Base-by-base conservation (phyloP, 1,140 invertebrate species). In the Wiebesia pumilae region DNA sequence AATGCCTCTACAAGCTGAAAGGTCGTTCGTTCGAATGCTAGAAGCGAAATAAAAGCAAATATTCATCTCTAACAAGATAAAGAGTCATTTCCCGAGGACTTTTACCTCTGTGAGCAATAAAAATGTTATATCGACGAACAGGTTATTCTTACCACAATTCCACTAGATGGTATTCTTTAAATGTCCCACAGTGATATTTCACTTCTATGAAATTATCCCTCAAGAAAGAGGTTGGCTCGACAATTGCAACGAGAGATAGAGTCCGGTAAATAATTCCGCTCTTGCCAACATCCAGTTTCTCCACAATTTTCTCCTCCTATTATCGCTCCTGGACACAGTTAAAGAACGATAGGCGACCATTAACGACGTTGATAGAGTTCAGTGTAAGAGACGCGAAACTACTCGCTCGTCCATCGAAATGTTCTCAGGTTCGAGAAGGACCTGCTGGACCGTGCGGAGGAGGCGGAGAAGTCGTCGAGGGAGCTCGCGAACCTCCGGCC, bases 341-440 rank as follows among this genome's bases (percentile, higher is more conserved):
- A 47, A 47, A 47, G 14, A 47, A 47, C n/a, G n/a, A n/a, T n/a
- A n/a, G n/a, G n/a, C n/a, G n/a, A n/a, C n/a, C n/a, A n/a, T n/a
- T n/a, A n/a, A n/a, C n/a, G n/a, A n/a, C n/a, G n/a, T n/a, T n/a
- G n/a, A n/a, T n/a, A n/a, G n/a, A n/a, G n/a, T n/a, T n/a, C n/a
- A n/a, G n/a, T n/a, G n/a, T n/a, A n/a, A n/a, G n/a, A n/a, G n/a
- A n/a, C n/a, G n/a, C n/a, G n/a, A n/a, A n/a, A n/a, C n/a, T n/a
- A n/a, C n/a, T n/a, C n/a, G n/a, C n/a, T n/a, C n/a, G n/a, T n/a
- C n/a, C n/a, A n/a, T n/a, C n/a, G n/a, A 47, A n/a, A 65, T 62
- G 9, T 38, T 69, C 77, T 9, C 27, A 92, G 91, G 91, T 92
- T 92, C 79, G 91, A 92, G 77, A 91, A 89, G 62, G 91, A 92